Base-by-base conservation (phyloP, 2,113 vertebrate genomes). In the Isichthys henryi region DNA sequence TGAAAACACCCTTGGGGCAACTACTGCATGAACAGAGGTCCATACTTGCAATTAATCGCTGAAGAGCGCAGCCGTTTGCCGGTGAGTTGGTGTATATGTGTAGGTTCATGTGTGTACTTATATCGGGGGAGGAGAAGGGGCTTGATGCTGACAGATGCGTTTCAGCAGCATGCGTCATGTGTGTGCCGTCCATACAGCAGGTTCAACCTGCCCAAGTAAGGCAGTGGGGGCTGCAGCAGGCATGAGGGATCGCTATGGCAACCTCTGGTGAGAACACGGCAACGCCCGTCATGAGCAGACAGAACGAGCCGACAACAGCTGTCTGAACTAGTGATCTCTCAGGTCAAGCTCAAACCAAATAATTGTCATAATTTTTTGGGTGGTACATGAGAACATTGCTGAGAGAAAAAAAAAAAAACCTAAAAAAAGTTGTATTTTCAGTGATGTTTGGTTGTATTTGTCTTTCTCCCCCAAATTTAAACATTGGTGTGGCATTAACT, bases 111-210 rank as follows among this genome's bases (percentile, higher is more conserved):
- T 45, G 49, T 87, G 11, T 39, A 15, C 27, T 23, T 13, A 91
- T 89, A 91, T 70, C 45, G 35, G 43, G 53, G 89, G 85, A 83
- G 1, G 66, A 82, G 92, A 46, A 46, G 82, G 7, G 8, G 2
- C 17, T 43, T 91, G 92, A 93, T 92, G 92, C 92, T 92, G 94
- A 93, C 94, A 93, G 92, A 92, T 91, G 92, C 90, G 89, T 89
- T 92, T 93, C 82, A 90, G 83, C 92, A 90, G 88, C 92, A 92
- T 94, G 88, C 52, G 74, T 89, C 89, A 91, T 3, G n/a, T 92
- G 91, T 35, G 82, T 90, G 92, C 91, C 92, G 87, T 85, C 88
- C 56, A 15, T 13, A 35, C 50, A 80, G 53, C 90, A n/a, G 53
- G 86, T 45, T 45, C 19, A 87, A 53, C 56, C 27, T 89, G 62